Base-by-base conservation (phyloP, 2,888 invertebrate genomes). In the Dynastes hyllus region DNA sequence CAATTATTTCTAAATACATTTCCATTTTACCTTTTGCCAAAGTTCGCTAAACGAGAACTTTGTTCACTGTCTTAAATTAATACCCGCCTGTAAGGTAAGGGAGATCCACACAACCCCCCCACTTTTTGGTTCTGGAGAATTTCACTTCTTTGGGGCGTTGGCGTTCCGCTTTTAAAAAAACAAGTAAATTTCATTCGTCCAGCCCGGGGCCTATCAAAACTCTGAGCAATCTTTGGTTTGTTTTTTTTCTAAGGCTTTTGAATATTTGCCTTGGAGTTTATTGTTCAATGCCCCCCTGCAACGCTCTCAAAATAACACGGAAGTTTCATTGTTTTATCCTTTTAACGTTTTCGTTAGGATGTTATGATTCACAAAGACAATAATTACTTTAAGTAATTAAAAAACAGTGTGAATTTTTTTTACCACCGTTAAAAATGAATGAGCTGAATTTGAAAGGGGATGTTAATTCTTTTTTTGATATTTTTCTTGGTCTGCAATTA, bases 151-250 rank as follows among this genome's bases (percentile, higher is more conserved):
- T n/a, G n/a, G n/a, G n/a, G n/a, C 22, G 37, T 16, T 9, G 58
- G 22, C 8, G 61, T 29, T 61, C 29, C 61, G 8, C 61, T 61
- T 61, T 61, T 61, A 61, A 61, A 61, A 61, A 29, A 61, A 61
- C 61, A 61, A 61, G 61, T 22, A 8, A 61, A 9, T 61, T 61
- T 29, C 29, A 29, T 61, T 61, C 61, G 61, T n/a, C 61, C 29
- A 22, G 8, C 1, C 32, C n/a, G 16, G 6, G 45, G 61, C 61
- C 73, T 73, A 73, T 73, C 73, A 73, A 61, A 73, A 73, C 73
- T 73, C 58, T 4, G 27, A 37, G 61, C 61, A 73, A 73, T 73
- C 73, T 73, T 73, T 22, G 45, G 73, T 73, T 73, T 73, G 73
- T 61, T 73, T 73, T n/a, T n/a, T n/a, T n/a, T 73, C 37, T 45